These are phyloP conservation scores for Tetropium fuscum DNA, from an alignment of 2,888 invertebrate species.

Conservation along the genomic window DNA sequence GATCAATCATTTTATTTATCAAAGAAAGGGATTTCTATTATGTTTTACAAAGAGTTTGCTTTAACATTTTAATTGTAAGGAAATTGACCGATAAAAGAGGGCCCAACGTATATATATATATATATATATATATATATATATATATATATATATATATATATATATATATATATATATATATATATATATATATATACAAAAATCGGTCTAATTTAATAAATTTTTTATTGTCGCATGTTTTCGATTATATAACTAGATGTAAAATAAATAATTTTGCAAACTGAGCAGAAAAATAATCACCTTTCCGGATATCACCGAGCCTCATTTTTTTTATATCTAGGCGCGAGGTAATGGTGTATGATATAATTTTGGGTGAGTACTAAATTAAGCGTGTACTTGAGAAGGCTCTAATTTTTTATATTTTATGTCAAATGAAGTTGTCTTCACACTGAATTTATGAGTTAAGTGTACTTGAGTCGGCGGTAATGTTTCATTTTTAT, in stretches of 20 bases:
- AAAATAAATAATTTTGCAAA: background rate
- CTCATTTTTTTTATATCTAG: conserved; percentile 5
- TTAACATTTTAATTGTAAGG: conserved; percentile 44
- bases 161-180: too few species aligned
- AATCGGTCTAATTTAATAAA: too few species aligned
- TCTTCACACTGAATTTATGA: conserved; percentile 17
- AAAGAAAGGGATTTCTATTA: conserved; percentile 50
- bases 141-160: too few species aligned
- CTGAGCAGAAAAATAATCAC: background rate
- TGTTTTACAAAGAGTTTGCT: conserved; percentile 43
- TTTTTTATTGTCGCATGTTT: too few species aligned
- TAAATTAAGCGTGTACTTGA: conserved; percentile 22
- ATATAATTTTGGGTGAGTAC: conserved; percentile 16
- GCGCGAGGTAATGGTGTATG: conserved; percentile 12
- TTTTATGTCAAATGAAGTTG: conserved; percentile 19
- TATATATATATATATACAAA: too few species aligned
- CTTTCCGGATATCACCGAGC: background rate
- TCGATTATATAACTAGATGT: too few species aligned
- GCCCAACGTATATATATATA: too few species aligned
- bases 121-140: too few species aligned
- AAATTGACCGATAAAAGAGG: conserved; percentile 39
- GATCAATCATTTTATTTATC: conserved; percentile 50
- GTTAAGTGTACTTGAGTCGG: conserved; percentile 9
- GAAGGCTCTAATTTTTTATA: conserved; percentile 20
- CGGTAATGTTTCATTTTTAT: conserved; percentile 19